These are phyloP conservation scores for Orgyia antiqua DNA, from an alignment of 2,888 invertebrate genomes.

Conservation along the genomic window DNA sequence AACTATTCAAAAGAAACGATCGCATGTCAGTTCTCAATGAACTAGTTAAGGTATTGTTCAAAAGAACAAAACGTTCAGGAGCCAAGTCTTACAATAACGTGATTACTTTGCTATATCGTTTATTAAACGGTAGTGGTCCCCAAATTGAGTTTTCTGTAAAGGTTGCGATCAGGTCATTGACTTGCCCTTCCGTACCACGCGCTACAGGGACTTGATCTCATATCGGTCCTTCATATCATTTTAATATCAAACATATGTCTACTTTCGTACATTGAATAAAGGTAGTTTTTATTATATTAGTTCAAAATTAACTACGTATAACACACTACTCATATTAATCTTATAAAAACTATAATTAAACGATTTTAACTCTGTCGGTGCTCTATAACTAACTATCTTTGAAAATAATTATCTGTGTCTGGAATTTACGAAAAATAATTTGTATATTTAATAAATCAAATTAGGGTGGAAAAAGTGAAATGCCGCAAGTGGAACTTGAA, in stretches of 20 bases:
- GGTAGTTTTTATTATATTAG: too few species aligned
- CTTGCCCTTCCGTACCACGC: conserved; percentile 18
- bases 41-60: conserved; percentile 15
- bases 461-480: too few species aligned
- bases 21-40: conserved; percentile 20
- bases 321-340: too few species aligned
- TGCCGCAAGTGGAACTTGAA: too few species aligned
- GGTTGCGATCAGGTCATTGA: conserved; percentile 32
- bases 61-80: conserved; percentile 14
- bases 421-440: too few species aligned
- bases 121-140: conserved; percentile 35
- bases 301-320: too few species aligned
- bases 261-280: too few species aligned
- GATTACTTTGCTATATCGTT: conserved; percentile 36
- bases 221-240: conserved; percentile 20
- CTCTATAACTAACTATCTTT: too few species aligned
- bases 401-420: too few species aligned
- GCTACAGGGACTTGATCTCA: conserved; percentile 21
- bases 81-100: conserved; percentile 29
- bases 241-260: conserved; percentile 4
- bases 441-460: too few species aligned
- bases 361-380: too few species aligned
- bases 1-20: conserved; percentile 15
- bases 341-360: too few species aligned
- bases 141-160: conserved; percentile 35